phyloP scores from a whole-genome alignment of 1,140 invertebrate genomes.

The Macrobrachium rosenbergii region DNA sequence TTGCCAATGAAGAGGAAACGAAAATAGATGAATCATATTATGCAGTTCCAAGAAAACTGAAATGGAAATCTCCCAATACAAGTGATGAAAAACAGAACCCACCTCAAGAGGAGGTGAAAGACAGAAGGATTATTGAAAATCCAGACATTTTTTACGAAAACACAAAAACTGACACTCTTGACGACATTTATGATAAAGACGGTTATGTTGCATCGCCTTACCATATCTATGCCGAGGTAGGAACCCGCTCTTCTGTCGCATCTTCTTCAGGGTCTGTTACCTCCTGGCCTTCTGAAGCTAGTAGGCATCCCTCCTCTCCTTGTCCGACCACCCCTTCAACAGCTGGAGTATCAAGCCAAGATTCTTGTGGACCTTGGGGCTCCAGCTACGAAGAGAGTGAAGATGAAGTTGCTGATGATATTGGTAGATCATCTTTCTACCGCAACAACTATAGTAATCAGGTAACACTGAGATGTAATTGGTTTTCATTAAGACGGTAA shows the following conservation, averaged over 20 bases:
- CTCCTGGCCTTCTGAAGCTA: neutral
- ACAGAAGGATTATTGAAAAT: neutral
- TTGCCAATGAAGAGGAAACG: neutral
- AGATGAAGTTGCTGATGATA: neutral
- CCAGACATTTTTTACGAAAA: neutral
- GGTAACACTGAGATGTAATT: neutral
- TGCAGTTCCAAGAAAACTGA: neutral
- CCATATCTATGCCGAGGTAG: neutral
- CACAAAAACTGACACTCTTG: neutral
- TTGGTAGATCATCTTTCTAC: constrained; percentile 44
- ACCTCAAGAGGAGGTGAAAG: neutral
- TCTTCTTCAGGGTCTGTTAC: neutral
- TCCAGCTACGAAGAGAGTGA: neutral
- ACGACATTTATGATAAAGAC: too few relatives aligned
- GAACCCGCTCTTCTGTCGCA: neutral
- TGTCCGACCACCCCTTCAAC: neutral
- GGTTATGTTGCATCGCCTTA: too few relatives aligned
- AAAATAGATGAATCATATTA: neutral
- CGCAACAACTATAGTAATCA: neutral
- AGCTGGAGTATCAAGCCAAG: neutral
- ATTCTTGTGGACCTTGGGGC: neutral
- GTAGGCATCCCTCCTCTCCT: neutral
- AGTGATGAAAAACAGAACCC: neutral
- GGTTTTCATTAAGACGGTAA: neutral
- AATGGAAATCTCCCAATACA: neutral